A percentile compares a stretch with the other conserved stretches of the same genome.
Evolutionary conservation across 2,888 invertebrate genomes (phyloP).

Genomic region (Sicus ferrugineus): DNA sequence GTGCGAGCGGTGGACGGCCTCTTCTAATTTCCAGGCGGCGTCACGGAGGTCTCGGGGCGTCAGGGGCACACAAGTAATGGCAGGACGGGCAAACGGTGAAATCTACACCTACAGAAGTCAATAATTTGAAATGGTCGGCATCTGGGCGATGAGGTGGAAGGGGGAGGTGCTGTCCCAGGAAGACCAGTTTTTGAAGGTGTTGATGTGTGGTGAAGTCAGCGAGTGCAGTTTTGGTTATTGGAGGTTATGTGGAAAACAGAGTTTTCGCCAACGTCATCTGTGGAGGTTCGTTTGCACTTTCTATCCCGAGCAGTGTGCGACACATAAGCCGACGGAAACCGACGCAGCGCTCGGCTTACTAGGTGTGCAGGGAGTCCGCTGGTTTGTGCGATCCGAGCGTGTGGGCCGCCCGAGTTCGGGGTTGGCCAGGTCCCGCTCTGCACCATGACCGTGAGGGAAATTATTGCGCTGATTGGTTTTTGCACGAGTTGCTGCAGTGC

Average conservation of each 20-base stretch:
- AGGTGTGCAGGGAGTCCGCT: neutral
- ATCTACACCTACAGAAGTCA: slow-evolving; percentile 32
- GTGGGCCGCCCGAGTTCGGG: neutral
- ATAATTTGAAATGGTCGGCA: slow-evolving; percentile 39
- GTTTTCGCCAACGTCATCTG: slow-evolving; percentile 31
- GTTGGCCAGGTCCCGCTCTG: slow-evolving; percentile 28
- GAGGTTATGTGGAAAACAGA: slow-evolving; percentile 14
- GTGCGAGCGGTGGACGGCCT: too few relatives aligned
- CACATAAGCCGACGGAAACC: neutral
- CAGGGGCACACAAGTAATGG: neutral
- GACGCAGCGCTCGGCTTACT: neutral
- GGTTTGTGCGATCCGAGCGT: neutral
- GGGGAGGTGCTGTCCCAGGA: neutral
- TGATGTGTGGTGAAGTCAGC: slow-evolving; percentile 38
- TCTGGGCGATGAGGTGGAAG: neutral
- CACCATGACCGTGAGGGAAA: slow-evolving; percentile 45
- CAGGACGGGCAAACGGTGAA: slow-evolving; percentile 11
- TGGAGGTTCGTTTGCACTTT: slow-evolving; percentile 39
- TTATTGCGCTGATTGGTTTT: slow-evolving; percentile 49
- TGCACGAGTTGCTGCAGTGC: slow-evolving; percentile 15
- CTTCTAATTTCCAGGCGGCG: too few relatives aligned
- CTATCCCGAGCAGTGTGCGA: slow-evolving; percentile 1
- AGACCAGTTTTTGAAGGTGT: slow-evolving; percentile 34
- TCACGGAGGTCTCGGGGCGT: neutral
- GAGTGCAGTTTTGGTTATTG: slow-evolving; percentile 23